phyloP scores from a whole-genome alignment of 2,888 invertebrate genomes.

The Rhogogaster chlorosoma region DNA sequence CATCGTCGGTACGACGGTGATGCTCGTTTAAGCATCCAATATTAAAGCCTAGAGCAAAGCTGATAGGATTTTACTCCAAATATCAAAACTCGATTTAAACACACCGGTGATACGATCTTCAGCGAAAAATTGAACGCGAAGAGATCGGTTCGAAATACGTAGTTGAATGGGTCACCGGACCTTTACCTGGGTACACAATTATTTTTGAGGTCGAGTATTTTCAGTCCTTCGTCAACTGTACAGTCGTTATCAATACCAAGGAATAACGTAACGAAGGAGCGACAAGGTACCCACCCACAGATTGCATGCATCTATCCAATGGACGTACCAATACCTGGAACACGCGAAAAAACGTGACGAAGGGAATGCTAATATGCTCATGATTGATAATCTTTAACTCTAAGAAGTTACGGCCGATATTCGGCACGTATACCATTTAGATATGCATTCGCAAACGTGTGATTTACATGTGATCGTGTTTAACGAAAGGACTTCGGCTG shows the following conservation, averaged over 20 bases:
- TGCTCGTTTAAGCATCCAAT: slow-evolving; percentile 23
- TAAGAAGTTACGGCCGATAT: slow-evolving; percentile 41
- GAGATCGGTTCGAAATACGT: background rate
- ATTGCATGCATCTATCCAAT: background rate
- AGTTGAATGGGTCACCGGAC: background rate
- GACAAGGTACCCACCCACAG: background rate
- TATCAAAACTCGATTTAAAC: slow-evolving; percentile 10
- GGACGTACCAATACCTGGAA: background rate
- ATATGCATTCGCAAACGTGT: slow-evolving; percentile 41
- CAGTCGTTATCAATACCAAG: background rate
- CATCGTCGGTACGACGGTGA: background rate
- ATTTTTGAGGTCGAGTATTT: slow-evolving; percentile 16
- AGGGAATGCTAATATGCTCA: slow-evolving; percentile 51
- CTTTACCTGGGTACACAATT: background rate
- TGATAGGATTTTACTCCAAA: slow-evolving; percentile 10
- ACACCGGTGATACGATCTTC: background rate
- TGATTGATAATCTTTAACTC: slow-evolving; percentile 50
- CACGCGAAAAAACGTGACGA: slow-evolving; percentile 43
- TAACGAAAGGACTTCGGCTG: background rate
- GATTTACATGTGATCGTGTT: slow-evolving; percentile 33
- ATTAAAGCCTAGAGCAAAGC: background rate
- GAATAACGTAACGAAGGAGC: background rate
- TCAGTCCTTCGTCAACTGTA: slow-evolving; percentile 27
- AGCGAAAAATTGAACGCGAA: background rate
- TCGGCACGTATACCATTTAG: slow-evolving; percentile 12